Evolutionary conservation across 2,797 vertebrate genomes (phyloP), one percentile per base, ranked within the genome.

Genomic region (Lophotriccus pileatus): DNA sequence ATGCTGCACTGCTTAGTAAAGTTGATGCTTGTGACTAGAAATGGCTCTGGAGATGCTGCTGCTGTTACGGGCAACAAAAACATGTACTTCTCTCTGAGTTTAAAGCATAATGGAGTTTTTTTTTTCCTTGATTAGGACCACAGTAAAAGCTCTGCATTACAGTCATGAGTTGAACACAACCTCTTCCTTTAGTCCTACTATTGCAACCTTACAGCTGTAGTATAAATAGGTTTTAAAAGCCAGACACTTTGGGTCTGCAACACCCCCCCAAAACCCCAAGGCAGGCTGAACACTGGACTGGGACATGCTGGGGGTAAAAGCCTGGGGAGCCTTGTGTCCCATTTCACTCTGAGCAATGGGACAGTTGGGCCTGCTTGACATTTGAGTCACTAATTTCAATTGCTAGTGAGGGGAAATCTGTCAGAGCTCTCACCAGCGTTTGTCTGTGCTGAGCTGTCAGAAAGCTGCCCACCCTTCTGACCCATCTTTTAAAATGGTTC

Each of bases 91-190:
- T 70, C 46, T 67, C 5, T 0, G 9, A 80, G 22, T 46, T 90
- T 72, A 39, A 56, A 82, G 69, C 47, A 10, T 23, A 56, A 62
- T 12, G 13, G 55, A 58, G 37, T 2, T 22, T 2, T 5, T 56
- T 49, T 41, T 41, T 3, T 2, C 24, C 14, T 32, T 67, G 30
- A 19, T 85, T 56, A 59, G 24, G 47, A 52, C 9, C 17, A 23
- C 59, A 70, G 3, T 46, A 43, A 75, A 67, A 79, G 4, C 28
- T 63, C 32, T 44, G 32, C 9, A 0, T 85, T 41, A 9, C 46
- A 73, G 0, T 59, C 52, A 34, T 49, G 32, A 58, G 49, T 14
- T 55, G 10, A 68, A 22, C 0, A 0, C 9, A 17, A 27, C 24
- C 50, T 30, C 0, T 58, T 62, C 55, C 36, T 32, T 55, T 60